Base-by-base conservation (phyloP, 2,888 invertebrate genomes). In the Drosophila barbarae region DNA sequence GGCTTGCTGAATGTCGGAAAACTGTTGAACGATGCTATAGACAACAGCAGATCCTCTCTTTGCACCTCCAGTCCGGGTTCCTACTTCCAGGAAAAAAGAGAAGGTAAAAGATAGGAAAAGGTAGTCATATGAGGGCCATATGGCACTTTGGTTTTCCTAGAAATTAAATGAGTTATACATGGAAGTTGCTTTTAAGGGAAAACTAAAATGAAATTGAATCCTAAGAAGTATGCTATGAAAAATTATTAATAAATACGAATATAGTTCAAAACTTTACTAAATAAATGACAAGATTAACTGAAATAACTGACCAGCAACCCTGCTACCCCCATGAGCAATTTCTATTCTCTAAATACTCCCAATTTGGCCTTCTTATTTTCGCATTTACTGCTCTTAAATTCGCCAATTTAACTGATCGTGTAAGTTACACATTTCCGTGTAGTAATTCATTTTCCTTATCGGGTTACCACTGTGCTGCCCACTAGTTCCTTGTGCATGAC, bases 1-100 rank as follows among this genome's bases (percentile, higher is more conserved):
- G 81, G 78, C 67, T 76, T 66, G 68, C 69, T n/a, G 61, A 73
- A 71, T 68, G 73, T 72, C 73, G 85, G 84, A 84, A 82, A 85
- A 76, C 79, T 84, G 82, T 84, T 85, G 80, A 83, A 39, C 77
- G 73, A 76, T 54, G 73, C 56, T 59, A 61, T 47, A 73, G 69
- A 79, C 53, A 70, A 63, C 67, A 69, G 50, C 39, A 64, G 34
- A 54, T 49, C 38, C 34, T 9, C 30, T 26, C 30, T 18, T 12
- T 0, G 39, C 46, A 42, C 41, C 32, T 23, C 4, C n/a, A 41
- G 26, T n/a, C 36, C 2, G 0, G 3, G 2, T n/a, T 26, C 5
- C n/a, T 30, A 18, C 5, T 46, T 23, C 18, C 12, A 42, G 32
- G 21, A 10, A 12, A n/a, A 15, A 41, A 8, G 28, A 15, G 12